phyloP scores from a whole-genome alignment of 2,797 vertebrate species.

The Pangasius krempfi region DNA sequence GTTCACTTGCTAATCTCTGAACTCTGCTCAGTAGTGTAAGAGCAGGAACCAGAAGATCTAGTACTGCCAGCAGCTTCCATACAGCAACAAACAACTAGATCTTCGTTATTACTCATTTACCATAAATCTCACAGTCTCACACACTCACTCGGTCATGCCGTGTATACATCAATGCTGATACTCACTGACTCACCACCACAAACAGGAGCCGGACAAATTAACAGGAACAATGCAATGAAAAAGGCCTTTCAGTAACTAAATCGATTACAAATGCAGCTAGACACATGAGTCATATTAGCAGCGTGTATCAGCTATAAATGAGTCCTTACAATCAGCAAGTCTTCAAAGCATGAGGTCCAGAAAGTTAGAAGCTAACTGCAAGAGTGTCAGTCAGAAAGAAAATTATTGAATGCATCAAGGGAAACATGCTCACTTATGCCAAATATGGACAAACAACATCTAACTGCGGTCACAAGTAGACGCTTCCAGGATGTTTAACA shows the following conservation, averaged over 20 bases:
- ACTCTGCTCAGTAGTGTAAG: neutral
- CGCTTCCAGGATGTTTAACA: neutral
- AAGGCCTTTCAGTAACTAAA: slow-evolving; percentile 15
- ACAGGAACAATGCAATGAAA: slow-evolving; percentile 14
- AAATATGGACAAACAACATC: neutral
- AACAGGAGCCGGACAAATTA: neutral
- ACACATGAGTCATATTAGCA: slow-evolving; percentile 20
- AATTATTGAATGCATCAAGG: neutral
- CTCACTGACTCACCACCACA: slow-evolving; percentile 31
- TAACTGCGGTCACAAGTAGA: neutral
- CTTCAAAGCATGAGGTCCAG: neutral
- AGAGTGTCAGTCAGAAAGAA: neutral
- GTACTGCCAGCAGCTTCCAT: neutral
- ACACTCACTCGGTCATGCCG: slow-evolving; percentile 21
- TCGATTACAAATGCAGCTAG: slow-evolving; percentile 20
- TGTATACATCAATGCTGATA: slow-evolving; percentile 17
- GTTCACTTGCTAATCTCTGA: neutral
- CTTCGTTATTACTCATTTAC: slow-evolving; percentile 35
- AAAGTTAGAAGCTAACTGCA: neutral
- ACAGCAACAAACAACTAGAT: slow-evolving; percentile 25
- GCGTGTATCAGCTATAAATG: neutral
- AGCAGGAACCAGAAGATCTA: slow-evolving; percentile 14
- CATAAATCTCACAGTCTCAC: slow-evolving; percentile 14
- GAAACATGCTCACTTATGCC: neutral
- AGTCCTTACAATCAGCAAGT: neutral